phyloP scores from a whole-genome alignment of 2,888 invertebrate species.

The Cryptophagus acutangulus region DNA sequence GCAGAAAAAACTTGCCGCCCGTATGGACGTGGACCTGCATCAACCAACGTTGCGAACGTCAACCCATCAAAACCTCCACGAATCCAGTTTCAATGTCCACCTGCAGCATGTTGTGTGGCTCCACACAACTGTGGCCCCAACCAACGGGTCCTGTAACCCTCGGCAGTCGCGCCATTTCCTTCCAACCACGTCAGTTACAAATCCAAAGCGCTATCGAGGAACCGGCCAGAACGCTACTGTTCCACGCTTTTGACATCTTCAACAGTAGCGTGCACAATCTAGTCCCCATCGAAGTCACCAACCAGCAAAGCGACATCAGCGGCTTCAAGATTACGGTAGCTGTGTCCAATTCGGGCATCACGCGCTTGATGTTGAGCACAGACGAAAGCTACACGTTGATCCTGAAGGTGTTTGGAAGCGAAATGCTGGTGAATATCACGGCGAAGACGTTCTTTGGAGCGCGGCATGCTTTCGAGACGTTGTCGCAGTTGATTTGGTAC shows the following conservation, averaged over 20 bases:
- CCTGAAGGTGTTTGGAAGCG: slow-evolving; percentile 48
- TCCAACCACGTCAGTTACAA: slow-evolving; percentile 48
- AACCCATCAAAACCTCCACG: slow-evolving; percentile 37
- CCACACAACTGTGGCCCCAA: slow-evolving; percentile 73
- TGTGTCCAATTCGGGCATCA: slow-evolving; percentile 47
- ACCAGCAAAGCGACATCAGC: slow-evolving; percentile 34
- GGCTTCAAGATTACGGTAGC: slow-evolving; percentile 51
- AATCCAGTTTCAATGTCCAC: slow-evolving; percentile 55
- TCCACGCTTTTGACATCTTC: slow-evolving; percentile 53
- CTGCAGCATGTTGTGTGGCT: slow-evolving; percentile 75
- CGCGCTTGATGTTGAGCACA: slow-evolving; percentile 59
- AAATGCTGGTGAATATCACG: slow-evolving; percentile 57
- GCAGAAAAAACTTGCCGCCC: slow-evolving; percentile 53
- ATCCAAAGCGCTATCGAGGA: slow-evolving; percentile 45
- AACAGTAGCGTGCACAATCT: slow-evolving; percentile 40
- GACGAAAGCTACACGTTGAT: slow-evolving; percentile 72
- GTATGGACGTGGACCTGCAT: slow-evolving; percentile 78
- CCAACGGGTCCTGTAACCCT: slow-evolving; percentile 68
- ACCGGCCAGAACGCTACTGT: slow-evolving; percentile 47
- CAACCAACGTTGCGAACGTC: slow-evolving; percentile 63
- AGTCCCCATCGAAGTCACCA: slow-evolving; percentile 21
- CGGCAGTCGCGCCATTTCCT: slow-evolving; percentile 59
- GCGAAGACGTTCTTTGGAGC: slow-evolving; percentile 72
- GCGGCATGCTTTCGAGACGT: slow-evolving; percentile 70
- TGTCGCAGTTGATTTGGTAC: slow-evolving; percentile 77